Base-by-base conservation (phyloP, 2,113 vertebrate genomes). In the Neolamprologus devosi region DNA sequence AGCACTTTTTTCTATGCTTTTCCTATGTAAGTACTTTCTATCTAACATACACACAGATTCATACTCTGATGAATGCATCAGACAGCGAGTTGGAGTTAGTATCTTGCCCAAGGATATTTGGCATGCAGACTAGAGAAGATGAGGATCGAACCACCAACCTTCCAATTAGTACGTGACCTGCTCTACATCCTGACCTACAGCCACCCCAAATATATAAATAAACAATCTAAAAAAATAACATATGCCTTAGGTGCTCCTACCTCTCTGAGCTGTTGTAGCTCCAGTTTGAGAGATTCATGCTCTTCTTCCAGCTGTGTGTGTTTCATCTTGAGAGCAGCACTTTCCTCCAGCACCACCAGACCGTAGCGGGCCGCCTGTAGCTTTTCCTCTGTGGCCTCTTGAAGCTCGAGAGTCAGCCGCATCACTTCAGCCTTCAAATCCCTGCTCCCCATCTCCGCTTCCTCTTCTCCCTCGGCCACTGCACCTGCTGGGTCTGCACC, bases 291-390 rank as follows among this genome's bases (percentile, higher is more conserved):
- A 11, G 82, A 58, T 60, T 97, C 97, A 14, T 97, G 94, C 65
- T 97, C 97, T 58, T 96, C 95, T 86, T 98, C 97, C 88, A 97
- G 95, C 68, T 97, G 96, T 65, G 89, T 85, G 90, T 96, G 95
- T 82, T 95, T 97, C 58, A 73, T 93, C 92, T 97, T 97, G 21
- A 98, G 93, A 3, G 94, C 94, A 3, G 96, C 89, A 47, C 97
- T 97, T 91, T 98, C 97, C 91, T 98, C 97, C 85, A 98, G 89
- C 55, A 98, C 97, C 3, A 94, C 97, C 87, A 98, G 95, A 17
- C 97, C 97, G 9, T 97, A 98, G 23, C 97, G 96, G 1, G 97
- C 97, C 1, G 97, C 97, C 91, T 97, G 97, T 5, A 97, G 95
- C 91, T 97, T 97, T 92, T 97, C 96, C 87, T 96, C 97, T 0